These are phyloP conservation scores for Luidia sarsii DNA, from an alignment of 53 echinoderm and acorn worm species.

Conservation along the genomic window DNA sequence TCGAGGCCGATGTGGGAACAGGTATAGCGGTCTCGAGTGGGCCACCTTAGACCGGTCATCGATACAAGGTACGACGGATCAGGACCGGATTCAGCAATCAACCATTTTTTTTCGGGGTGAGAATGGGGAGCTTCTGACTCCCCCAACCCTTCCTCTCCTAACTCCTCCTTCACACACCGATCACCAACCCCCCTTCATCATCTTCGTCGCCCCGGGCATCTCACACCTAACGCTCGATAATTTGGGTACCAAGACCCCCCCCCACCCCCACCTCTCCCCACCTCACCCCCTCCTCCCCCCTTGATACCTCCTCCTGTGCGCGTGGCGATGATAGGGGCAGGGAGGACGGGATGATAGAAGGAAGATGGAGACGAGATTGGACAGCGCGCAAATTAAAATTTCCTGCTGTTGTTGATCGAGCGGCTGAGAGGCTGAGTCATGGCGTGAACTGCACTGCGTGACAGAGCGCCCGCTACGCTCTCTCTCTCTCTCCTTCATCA, in stretches of 20 bases:
- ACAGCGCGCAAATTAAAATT: conserved; percentile 60
- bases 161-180: not conserved
- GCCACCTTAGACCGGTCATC: conserved; percentile 22
- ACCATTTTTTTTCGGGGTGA: no score
- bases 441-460: not conserved
- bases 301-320: not conserved
- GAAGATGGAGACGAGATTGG: conserved; percentile 41
- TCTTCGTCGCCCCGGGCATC: conserved; percentile 33
- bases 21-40: no score
- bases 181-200: conserved; percentile 12
- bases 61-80: conserved; percentile 28
- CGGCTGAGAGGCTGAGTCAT: conserved; percentile 48
- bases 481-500: no score
- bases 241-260: conserved; percentile 44
- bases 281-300: not conserved
- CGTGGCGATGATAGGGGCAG: not conserved
- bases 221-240: conserved; percentile 63
- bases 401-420: conserved; percentile 53
- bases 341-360: conserved; percentile 18
- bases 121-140: no score
- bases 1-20: no score
- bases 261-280: not conserved
- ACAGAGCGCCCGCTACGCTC: not conserved
- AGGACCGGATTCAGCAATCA: conserved; percentile 41
- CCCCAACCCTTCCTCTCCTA: not conserved